phyloP scores from a whole-genome alignment of 2,888 invertebrate genomes.

The Stegophylla sp. region DNA sequence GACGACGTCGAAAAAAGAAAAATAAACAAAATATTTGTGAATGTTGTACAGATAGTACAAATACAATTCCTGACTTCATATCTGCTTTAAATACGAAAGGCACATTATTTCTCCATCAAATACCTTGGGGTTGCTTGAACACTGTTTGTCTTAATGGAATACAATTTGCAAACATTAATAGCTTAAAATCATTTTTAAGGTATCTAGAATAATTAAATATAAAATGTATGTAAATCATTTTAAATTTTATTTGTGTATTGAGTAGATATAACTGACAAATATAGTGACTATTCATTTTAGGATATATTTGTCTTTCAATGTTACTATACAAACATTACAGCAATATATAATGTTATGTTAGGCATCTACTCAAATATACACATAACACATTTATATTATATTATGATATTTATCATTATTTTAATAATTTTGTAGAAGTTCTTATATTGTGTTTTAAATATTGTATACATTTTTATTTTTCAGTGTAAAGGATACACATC shows the following conservation, averaged over 20 bases:
- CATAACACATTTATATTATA: too few species aligned
- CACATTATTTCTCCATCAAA: conserved; percentile 23
- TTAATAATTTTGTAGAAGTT: too few species aligned
- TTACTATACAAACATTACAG: too few species aligned
- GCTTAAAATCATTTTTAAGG: conserved; percentile 52
- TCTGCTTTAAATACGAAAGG: conserved; percentile 26
- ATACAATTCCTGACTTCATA: not conserved
- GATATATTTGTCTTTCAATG: too few species aligned
- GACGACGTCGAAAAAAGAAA: conserved; percentile 44
- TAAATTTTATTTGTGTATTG: too few species aligned
- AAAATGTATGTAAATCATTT: not conserved
- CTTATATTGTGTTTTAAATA: too few species aligned
- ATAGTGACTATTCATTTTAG: too few species aligned
- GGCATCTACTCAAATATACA: too few species aligned
- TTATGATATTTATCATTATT: too few species aligned
- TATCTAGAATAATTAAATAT: not conserved
- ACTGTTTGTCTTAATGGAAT: conserved; percentile 47
- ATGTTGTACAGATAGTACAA: conserved; percentile 15
- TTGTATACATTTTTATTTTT: conserved; percentile 61
- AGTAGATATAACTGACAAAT: too few species aligned
- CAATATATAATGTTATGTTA: too few species aligned
- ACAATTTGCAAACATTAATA: conserved; percentile 49
- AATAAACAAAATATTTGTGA: conserved; percentile 36
- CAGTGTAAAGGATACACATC: conserved; percentile 94
- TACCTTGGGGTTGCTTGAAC: conserved; percentile 24